phyloP scores from a whole-genome alignment of 2,888 invertebrate species.

The Nemapogon koenigi region DNA sequence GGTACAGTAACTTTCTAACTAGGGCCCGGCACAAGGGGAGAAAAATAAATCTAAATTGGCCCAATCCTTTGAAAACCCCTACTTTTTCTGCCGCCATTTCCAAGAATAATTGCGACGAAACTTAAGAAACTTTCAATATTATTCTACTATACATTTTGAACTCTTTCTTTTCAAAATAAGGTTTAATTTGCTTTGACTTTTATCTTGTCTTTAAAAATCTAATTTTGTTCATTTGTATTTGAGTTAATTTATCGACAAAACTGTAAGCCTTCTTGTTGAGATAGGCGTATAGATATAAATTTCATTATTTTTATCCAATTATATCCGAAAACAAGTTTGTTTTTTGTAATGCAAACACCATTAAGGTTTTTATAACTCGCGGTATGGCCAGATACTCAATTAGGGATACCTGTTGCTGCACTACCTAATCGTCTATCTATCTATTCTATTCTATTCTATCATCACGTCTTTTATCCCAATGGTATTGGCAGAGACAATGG shows the following conservation, averaged over 20 bases:
- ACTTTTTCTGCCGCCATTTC: conserved; percentile 56
- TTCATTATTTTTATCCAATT: too few species aligned
- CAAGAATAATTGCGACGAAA: conserved; percentile 51
- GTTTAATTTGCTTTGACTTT: conserved; percentile 14
- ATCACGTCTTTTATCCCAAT: too few species aligned
- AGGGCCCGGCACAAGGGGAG: conserved; percentile 29
- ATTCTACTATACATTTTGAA: conserved; percentile 18
- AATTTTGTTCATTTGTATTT: conserved; percentile 9
- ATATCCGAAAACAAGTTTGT: too few species aligned
- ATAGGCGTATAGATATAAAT: too few species aligned
- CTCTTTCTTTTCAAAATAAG: conserved; percentile 7
- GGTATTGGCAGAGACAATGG: too few species aligned
- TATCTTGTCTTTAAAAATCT: conserved; percentile 7
- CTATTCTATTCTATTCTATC: too few species aligned
- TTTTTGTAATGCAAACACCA: too few species aligned
- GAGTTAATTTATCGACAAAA: conserved; percentile 7
- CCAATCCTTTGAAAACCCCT: conserved; percentile 57
- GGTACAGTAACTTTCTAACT: conserved; percentile 9
- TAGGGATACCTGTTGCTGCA: too few species aligned
- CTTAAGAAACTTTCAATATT: conserved; percentile 35
- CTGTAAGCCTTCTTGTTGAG: too few species aligned
- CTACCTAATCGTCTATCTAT: too few species aligned
- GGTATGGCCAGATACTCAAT: too few species aligned
- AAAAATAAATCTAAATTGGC: conserved; percentile 63
- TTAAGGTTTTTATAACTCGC: too few species aligned